Evolutionary conservation across 2,888 invertebrate genomes (phyloP), one percentile per base, ranked within the genome.

Genomic region (Pristionchus arcanus): DNA sequence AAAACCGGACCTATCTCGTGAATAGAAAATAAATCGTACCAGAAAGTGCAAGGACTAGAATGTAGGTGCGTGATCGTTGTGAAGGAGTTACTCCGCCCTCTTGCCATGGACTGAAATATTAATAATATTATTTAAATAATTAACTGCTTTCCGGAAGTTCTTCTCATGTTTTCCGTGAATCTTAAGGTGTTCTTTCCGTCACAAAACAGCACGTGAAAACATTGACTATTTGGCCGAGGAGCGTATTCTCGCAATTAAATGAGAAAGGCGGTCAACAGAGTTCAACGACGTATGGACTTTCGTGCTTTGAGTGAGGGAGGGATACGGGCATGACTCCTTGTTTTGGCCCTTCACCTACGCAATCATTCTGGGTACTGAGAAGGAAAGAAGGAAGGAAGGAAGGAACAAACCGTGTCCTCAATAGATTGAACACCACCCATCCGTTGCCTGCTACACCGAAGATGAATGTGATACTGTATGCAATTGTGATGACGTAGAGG

Each of bases 391-490:
- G 21, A 19, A 55, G 49, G 37, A 28, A 34, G 16, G 49, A 68
- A 19, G 19, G 68, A 34, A 53, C 91, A 71, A 74, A 93, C 93
- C 92, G 90, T 19, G 92, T 92, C 84, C 92, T 83, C 74, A 93
- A 90, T 21, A 94, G 90, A 68, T 92, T 92, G 87, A 91, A 91
- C 81, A 94, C 93, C 66, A 94, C 94, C 93, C 93, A 94, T n/a
- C 93, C 68, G 84, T 94, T 94, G 37, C 94, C 94, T 0, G 91
- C 91, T 11, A 92, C 92, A 28, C 94, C 94, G 42, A 93, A 90
- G n/a, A 93, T 66, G 66, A 93, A 94, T 16, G 93, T 92, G 63
- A 91, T 87, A 31, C 90, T 89, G 91, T 93, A 94, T 83, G 93
- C 91, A 31, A 91, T 89, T 31, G 92, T 92, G 90, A 93, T 92